Conservation (phyloP, 92 coral and sea anemone species). For the Meandrina meandrites region DNA sequence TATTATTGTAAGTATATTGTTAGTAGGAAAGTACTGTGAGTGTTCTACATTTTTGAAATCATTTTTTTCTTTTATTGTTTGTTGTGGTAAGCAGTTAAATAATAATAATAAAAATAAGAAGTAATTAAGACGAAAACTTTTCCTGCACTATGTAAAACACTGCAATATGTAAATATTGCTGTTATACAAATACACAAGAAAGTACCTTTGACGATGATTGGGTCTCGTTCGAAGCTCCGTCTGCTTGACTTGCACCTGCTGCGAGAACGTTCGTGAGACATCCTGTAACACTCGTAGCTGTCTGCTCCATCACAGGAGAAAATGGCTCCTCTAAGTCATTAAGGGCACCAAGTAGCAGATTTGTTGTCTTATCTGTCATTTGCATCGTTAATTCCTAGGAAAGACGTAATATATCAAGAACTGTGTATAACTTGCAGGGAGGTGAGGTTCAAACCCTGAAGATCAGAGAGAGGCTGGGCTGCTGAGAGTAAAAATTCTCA, state of each 20-base stretch:
- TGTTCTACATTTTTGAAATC: no score
- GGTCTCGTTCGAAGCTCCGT: background rate
- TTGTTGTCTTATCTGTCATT: background rate
- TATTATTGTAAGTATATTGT: no score
- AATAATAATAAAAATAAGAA: no score
- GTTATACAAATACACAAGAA: background rate
- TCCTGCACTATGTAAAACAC: background rate
- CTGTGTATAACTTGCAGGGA: no score
- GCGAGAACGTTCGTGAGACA: slow-evolving; percentile 14
- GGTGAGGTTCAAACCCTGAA: no score
- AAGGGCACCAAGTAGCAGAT: background rate
- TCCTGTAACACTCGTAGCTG: slow-evolving; percentile 2
- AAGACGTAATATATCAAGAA: no score
- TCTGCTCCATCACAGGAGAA: background rate
- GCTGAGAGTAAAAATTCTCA: no score
- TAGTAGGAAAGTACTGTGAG: no score
- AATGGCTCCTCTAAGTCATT: slow-evolving; percentile 4
- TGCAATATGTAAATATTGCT: background rate
- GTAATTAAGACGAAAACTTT: no score
- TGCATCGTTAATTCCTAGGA: background rate
- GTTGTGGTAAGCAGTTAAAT: no score
- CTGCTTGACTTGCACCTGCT: background rate
- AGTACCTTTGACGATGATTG: background rate
- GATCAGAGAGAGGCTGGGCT: no score
- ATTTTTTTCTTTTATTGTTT: no score